phyloP scores from a whole-genome alignment of 2,888 invertebrate genomes.

The Lasioglossum calceatum region DNA sequence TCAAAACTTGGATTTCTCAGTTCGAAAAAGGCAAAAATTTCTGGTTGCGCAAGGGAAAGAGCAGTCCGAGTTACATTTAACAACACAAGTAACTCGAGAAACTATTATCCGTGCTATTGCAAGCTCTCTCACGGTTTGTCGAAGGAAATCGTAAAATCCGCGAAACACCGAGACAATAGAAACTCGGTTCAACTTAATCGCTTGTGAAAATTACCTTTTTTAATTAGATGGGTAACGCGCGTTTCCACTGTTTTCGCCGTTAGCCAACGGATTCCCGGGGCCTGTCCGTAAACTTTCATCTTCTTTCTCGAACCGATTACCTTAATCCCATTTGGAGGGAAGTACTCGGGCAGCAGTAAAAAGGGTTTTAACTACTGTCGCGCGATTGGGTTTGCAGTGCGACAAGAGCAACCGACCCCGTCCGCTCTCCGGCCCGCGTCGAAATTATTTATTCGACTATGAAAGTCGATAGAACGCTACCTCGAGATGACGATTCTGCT shows the following conservation, averaged over 20 bases:
- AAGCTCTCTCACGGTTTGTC: neutral
- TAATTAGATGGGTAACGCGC: slow-evolving; percentile 6
- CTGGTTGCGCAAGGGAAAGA: too few relatives aligned
- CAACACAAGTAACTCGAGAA: neutral
- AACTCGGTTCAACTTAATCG: neutral
- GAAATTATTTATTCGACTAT: slow-evolving; percentile 53
- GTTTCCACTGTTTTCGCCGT: neutral
- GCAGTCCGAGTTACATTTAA: neutral
- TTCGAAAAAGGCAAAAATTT: too few relatives aligned
- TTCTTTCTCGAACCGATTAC: slow-evolving; percentile 1
- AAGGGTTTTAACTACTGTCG: slow-evolving; percentile 3
- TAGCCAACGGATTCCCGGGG: neutral
- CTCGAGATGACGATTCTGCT: slow-evolving; percentile 42
- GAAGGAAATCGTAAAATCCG: neutral
- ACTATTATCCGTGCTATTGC: neutral
- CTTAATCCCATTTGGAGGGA: slow-evolving; percentile 10
- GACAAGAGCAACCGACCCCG: neutral
- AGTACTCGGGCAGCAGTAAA: slow-evolving; percentile 1
- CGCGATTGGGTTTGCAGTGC: slow-evolving; percentile 14
- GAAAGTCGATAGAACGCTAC: slow-evolving; percentile 40
- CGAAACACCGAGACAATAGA: neutral
- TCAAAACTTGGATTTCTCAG: too few relatives aligned
- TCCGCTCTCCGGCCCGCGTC: neutral
- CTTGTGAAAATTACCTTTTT: neutral
- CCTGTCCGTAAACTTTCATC: slow-evolving; percentile 15